Evolutionary conservation across 2,888 invertebrate genomes (phyloP), one percentile per base, ranked within the genome.

Genomic region (Tromatobia lineatoria): DNA sequence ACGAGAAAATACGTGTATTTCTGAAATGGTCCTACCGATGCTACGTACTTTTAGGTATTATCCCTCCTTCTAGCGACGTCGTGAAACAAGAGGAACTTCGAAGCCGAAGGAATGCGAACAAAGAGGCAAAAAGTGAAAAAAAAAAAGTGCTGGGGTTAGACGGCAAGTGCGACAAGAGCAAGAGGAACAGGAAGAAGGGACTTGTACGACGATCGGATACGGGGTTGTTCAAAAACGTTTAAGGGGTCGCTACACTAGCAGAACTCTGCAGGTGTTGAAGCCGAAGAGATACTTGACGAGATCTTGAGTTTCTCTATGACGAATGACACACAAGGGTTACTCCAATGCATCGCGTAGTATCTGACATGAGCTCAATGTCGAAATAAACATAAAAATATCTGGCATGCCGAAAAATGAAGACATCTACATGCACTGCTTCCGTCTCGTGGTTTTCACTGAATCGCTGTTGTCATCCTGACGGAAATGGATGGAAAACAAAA

Each of bases 141-240:
- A 45, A 61, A 64, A 15, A 29, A 20, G 2, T 1, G 34, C 1
- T 20, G 64, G 20, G 64, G 38, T n/a, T 59, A 34, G 61, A 38
- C 15, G 61, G 54, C 11, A 61, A 64, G 64, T 64, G 64, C 20
- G 38, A 34, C n/a, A 10, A 67, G 52, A 54, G 54, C 50, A 45
- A 25, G 52, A 29, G 52, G 64, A 80, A 52, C 70, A 69, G 70
- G 61, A 82, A 74, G 61, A 80, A 75, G 79, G 67, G 23, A 83
- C 59, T 54, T 73, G 75, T 42, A 42, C 42, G 57, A 45, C 42
- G 38, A 38, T 69, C 18, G 25, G 38, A n/a, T 47, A 47, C 45
- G 50, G 61, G 74, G 61, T 61, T 45, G n/a, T n/a, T n/a, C n/a
- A n/a, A n/a, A n/a, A n/a, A n/a, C n/a, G n/a, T n/a, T n/a, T n/a